Conservation (phyloP, 2,888 invertebrate genomes). For the Sylvicola fuscatus region DNA sequence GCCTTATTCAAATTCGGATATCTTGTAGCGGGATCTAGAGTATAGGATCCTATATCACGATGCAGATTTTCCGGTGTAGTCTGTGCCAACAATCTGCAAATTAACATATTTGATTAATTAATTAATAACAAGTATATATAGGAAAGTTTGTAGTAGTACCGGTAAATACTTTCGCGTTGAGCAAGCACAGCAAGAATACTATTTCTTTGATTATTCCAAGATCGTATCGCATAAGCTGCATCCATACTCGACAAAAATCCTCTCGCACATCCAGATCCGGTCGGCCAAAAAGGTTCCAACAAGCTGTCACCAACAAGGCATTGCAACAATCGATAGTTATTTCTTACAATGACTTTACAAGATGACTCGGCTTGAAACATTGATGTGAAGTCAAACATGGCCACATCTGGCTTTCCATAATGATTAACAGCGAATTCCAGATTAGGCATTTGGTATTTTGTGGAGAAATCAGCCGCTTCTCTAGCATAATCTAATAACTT, state of each 20-base stretch:
- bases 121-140: conserved; percentile 8
- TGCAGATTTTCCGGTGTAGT: conserved; percentile 92
- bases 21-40: conserved; percentile 68
- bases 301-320: conserved; percentile 91
- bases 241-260: conserved; percentile 93
- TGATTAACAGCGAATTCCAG: conserved; percentile 94
- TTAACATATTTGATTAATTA: neutral
- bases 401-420: conserved; percentile 92
- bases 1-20: conserved; percentile 65
- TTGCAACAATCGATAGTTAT: conserved; percentile 64
- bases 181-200: conserved; percentile 59
- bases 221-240: conserved; percentile 84
- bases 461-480: conserved; percentile 89
- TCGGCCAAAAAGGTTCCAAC: conserved; percentile 97
- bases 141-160: conserved; percentile 30
- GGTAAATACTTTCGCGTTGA: conserved; percentile 86
- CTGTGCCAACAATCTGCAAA: conserved; percentile 43
- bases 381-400: conserved; percentile 97
- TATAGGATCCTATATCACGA: conserved; percentile 72
- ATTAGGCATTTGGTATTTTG: conserved; percentile 65
- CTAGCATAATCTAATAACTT: conserved; percentile 78
- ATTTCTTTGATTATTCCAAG: conserved; percentile 51
- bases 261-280: conserved; percentile 93
- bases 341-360: conserved; percentile 49
- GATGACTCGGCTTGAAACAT: conserved; percentile 97